phyloP scores from a whole-genome alignment of 2,888 invertebrate genomes.

The Clanis bilineata region DNA sequence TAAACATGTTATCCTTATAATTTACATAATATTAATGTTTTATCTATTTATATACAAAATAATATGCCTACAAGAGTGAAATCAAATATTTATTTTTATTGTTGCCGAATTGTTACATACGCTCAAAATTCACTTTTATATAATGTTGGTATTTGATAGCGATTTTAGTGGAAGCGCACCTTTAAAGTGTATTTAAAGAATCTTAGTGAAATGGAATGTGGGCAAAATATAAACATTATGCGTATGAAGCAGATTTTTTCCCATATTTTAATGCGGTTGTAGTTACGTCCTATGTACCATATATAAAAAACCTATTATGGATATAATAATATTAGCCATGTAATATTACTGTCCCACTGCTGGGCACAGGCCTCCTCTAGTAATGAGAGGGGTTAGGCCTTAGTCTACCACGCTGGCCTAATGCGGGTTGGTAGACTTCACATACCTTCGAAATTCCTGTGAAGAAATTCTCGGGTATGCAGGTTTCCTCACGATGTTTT shows the following conservation, averaged over 20 bases:
- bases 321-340: no score
- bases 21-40: neutral
- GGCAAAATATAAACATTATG: neutral
- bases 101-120: neutral
- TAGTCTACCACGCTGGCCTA: no score
- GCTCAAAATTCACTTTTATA: neutral
- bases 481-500: no score
- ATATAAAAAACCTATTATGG: no score
- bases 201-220: slow-evolving; percentile 10
- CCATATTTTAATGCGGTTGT: neutral
- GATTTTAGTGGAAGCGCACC: neutral
- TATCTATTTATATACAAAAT: neutral
- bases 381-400: no score
- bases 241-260: neutral
- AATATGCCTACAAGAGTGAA: neutral
- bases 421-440: no score
- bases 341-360: no score
- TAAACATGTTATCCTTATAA: neutral
- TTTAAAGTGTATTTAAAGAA: neutral
- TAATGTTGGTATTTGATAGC: neutral
- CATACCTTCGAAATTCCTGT: no score
- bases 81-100: neutral
- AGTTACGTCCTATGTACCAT: neutral
- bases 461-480: no score
- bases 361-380: no score